Evolutionary conservation across 2,888 invertebrate species (phyloP).

Genomic region (Acleris literana): DNA sequence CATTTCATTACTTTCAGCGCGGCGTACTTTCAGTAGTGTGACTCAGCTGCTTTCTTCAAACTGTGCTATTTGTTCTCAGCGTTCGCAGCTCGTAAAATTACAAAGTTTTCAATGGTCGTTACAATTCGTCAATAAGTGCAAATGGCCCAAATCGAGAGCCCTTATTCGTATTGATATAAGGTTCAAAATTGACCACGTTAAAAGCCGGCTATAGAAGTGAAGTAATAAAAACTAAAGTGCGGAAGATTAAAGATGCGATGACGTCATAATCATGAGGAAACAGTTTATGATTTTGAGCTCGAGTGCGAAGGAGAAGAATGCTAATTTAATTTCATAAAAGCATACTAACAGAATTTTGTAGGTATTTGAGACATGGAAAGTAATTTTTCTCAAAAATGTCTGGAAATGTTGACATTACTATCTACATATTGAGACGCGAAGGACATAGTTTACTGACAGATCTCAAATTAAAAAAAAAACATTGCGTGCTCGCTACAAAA

Average conservation of each 20-base stretch:
- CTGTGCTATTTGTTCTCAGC: conserved; percentile 23
- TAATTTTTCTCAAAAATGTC: too few species aligned
- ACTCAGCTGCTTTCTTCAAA: conserved; percentile 3
- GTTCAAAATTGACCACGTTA: not conserved
- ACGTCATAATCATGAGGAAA: conserved; percentile 10
- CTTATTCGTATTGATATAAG: conserved; percentile 8
- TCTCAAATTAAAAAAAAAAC: too few species aligned
- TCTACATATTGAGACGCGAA: too few species aligned
- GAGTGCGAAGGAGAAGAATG: not conserved
- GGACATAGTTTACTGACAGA: too few species aligned
- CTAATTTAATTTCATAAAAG: not conserved
- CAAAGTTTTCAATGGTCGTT: conserved; percentile 33
- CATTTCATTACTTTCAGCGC: too few species aligned
- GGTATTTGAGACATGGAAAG: too few species aligned
- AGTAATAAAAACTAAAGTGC: conserved; percentile 22
- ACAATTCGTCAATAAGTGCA: conserved; percentile 31
- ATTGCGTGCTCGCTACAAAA: too few species aligned
- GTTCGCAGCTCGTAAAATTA: conserved; percentile 35
- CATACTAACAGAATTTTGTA: too few species aligned
- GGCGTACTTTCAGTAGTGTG: not conserved
- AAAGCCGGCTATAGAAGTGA: not conserved
- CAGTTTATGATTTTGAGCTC: conserved; percentile 1
- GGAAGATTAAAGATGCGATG: conserved; percentile 20
- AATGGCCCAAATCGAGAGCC: not conserved
- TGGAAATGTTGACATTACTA: too few species aligned